Base-by-base conservation (phyloP, 1,140 invertebrate genomes). In the Ostrea edulis region DNA sequence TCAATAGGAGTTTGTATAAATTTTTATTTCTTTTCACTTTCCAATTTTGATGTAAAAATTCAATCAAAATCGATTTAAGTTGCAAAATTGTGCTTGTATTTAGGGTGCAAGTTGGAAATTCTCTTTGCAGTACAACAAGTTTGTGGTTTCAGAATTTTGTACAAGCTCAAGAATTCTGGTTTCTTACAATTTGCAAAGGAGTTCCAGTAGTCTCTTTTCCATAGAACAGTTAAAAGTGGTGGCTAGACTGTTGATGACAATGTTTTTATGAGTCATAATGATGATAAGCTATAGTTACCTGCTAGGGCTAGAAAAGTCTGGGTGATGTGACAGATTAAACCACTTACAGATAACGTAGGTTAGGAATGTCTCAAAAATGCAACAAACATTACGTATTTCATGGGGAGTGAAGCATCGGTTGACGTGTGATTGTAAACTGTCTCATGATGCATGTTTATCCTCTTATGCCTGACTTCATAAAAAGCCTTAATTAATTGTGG, bases 381-480 rank as follows among this genome's bases (percentile, higher is more conserved):
- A 77, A 44, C 68, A 77, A 29, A 77, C 68, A 77, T 77, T 77
- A 77, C 68, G 68, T 25, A 77, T 77, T 77, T 77, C 14, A 77
- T 25, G 25, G 68, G 68, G 68, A 77, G 68, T 77, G 68, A 77
- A 77, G 68, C 68, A 29, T 77, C 68, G 35, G 8, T 77, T 77
- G 68, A 77, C 68, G 68, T 25, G 29, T 14, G 29, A 25, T 77
- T 77, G 68, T 77, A 77, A 77, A 77, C 25, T 20, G 68, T 77
- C 68, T 25, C 9, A 17, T 77, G 68, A 77, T 77, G 29, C 68
- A 77, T 77, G 68, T 77, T 77, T 77, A 77, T 77, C 68, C 35
- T 77, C 68, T 77, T 77, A 77, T 25, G 68, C 68, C 29, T 77
- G 8, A 22, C 25, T 77, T 77, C 68, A 77, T 22, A 71, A 9